Evolutionary conservation across 2,797 vertebrate species (phyloP).

Genomic region (Euphonia xanthogaster): DNA sequence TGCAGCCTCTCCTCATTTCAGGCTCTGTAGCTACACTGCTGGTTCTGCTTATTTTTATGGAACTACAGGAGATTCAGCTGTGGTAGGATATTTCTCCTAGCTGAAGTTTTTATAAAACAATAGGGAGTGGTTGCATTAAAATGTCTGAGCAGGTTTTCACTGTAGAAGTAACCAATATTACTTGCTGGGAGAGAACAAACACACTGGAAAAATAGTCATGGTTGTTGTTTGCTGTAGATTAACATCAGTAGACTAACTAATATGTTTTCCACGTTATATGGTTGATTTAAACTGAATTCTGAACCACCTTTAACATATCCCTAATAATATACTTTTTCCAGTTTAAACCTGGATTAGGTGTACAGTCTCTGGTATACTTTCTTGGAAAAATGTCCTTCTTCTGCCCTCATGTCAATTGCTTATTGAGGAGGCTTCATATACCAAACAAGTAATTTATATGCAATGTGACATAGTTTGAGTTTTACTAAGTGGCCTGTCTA

Average conservation of each 20-base stretch:
- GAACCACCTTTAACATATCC: background rate
- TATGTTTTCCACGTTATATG: background rate
- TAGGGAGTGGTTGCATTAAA: background rate
- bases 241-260: background rate
- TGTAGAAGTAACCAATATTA: background rate
- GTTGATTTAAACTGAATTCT: background rate
- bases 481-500: background rate
- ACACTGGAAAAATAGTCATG: background rate
- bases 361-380: background rate
- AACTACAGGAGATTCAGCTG: background rate
- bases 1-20: background rate
- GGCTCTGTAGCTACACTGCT: background rate
- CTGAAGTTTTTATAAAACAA: background rate
- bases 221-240: background rate
- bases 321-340: background rate
- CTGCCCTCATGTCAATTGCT: background rate
- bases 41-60: background rate
- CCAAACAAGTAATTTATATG: background rate
- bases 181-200: background rate
- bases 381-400: background rate
- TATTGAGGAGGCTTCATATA: background rate
- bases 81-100: background rate
- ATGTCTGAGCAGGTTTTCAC: background rate
- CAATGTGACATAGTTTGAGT: background rate
- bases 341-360: background rate